A percentile compares a stretch with the other conserved stretches of the same genome.
Conservation (phyloP, 2,113 vertebrate genomes). For the Cyanocitta stelleri region DNA sequence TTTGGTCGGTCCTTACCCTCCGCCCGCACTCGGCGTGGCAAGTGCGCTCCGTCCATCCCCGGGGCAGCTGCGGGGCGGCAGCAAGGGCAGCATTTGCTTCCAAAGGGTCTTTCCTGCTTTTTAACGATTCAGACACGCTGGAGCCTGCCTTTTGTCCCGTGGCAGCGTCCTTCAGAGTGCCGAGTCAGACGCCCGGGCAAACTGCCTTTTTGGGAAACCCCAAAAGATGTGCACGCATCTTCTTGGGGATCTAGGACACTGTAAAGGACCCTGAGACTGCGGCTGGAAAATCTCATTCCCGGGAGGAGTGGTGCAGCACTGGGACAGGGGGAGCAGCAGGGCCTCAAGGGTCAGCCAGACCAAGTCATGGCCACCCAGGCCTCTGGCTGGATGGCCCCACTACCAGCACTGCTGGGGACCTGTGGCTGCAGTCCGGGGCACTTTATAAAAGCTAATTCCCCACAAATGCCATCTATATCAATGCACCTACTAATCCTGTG, state of each 20-base stretch:
- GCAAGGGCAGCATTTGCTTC: not conserved
- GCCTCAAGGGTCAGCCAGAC: not conserved
- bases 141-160: not conserved
- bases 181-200: not conserved
- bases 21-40: not conserved
- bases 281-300: not conserved
- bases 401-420: too few species aligned
- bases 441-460: not conserved
- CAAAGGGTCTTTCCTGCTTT: not conserved
- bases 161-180: not conserved
- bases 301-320: not conserved
- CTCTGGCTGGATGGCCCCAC: too few species aligned
- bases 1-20: not conserved
- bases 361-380: accelerated
- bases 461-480: not conserved
- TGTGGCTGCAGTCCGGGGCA: accelerated
- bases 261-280: not conserved
- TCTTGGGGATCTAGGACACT: too few species aligned
- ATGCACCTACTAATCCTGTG: not conserved
- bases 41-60: not conserved
- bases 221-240: accelerated
- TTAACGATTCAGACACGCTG: too few species aligned
- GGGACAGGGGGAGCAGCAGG: not conserved
- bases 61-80: not conserved
- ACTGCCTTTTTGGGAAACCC: not conserved